A percentile compares a stretch with the other conserved stretches of the same genome.
Conservation (phyloP, 2,797 vertebrate species). For the Acanthurus tractus region DNA sequence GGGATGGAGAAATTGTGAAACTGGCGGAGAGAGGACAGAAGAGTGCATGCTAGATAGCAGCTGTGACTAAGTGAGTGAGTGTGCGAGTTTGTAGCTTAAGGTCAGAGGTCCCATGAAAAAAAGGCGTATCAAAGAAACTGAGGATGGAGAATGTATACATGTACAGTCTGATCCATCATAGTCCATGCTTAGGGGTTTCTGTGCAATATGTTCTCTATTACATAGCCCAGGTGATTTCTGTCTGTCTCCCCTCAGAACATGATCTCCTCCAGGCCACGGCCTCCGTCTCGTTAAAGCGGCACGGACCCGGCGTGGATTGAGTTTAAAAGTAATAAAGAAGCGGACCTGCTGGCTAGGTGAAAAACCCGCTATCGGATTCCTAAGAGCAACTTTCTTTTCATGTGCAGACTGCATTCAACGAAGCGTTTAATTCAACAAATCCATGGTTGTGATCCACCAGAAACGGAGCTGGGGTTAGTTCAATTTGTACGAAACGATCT, state of each 20-base stretch:
- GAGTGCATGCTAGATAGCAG: conserved; percentile 51
- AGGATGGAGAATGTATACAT: conserved; percentile 73
- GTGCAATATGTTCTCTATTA: conserved; percentile 95
- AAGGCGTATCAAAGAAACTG: conserved; percentile 73
- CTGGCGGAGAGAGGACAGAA: conserved; percentile 11
- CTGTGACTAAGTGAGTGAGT: conserved; percentile 66
- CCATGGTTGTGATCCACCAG: conserved; percentile 98
- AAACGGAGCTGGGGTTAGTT: conserved; percentile 98
- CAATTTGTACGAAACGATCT: conserved; percentile 99
- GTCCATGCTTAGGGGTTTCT: conserved; percentile 84
- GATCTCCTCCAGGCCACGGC: conserved; percentile 92
- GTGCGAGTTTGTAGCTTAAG: conserved; percentile 59
- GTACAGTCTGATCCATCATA: conserved; percentile 84
- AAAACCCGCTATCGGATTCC: conserved; percentile 96
- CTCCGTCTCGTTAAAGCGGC: conserved; percentile 90
- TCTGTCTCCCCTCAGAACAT: conserved; percentile 88
- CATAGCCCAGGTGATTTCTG: conserved; percentile 93
- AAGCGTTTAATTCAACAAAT: conserved; percentile 99
- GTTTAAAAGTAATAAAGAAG: conserved; percentile 98
- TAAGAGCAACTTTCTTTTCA: conserved; percentile 94
- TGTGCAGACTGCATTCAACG: conserved; percentile 98
- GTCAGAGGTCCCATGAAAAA: conserved; percentile 71
- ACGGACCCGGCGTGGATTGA: conserved; percentile 91
- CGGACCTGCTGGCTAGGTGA: conserved; percentile 97
- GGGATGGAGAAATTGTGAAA: conserved; percentile 18